Base-by-base conservation (phyloP, 2,113 vertebrate species). In the Poeciliopsis occidentalis region DNA sequence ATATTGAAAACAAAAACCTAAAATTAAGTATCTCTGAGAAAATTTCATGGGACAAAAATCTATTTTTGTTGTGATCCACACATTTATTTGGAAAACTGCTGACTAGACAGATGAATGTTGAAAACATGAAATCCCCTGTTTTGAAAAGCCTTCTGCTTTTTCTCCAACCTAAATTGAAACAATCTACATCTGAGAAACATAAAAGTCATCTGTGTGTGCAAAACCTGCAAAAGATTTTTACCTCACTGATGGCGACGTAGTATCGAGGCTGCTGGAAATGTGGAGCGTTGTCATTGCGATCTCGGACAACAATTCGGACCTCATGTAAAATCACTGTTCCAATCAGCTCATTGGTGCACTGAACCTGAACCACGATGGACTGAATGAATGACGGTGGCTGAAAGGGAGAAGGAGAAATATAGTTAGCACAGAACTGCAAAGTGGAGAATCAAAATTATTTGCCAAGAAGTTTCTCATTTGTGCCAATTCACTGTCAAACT, bases 291-390 rank as follows among this genome's bases (percentile, higher is more conserved):
- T 99, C 98, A 1, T 99, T 99, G 78, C 96, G 94, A 86, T 99
- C 98, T 27, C 97, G 92, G 37, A 99, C 97, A 69, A 99, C 96
- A 0, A 99, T 98, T 17, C 97, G 95, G 2, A 99, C 98, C 91
- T 98, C 98, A 0, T 99, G 98, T 79, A 96, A 94, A 91, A 99
- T 99, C 44, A 98, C 80, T 0, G 95, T 98, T 79, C 97, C 97
- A 0, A 98, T 96, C 72, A 97, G 96, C 81, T 94, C 96, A 88
- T 99, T 99, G 67, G 95, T 90, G 0, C 98, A 99, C 88, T 98
- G 96, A 27, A 99, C 96, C 92, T 98, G 95, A 39, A 99, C 98
- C 84, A 98, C 97, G 1, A 99, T 97, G 81, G 98, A 99, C 10
- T 98, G 97, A 51, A 99, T 98, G 51, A 95, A 96, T 62, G 94